A percentile compares a stretch with the other conserved stretches of the same genome.
Evolutionary conservation across 2,113 vertebrate genomes (phyloP).

Genomic region (Orthonyx spaldingii): DNA sequence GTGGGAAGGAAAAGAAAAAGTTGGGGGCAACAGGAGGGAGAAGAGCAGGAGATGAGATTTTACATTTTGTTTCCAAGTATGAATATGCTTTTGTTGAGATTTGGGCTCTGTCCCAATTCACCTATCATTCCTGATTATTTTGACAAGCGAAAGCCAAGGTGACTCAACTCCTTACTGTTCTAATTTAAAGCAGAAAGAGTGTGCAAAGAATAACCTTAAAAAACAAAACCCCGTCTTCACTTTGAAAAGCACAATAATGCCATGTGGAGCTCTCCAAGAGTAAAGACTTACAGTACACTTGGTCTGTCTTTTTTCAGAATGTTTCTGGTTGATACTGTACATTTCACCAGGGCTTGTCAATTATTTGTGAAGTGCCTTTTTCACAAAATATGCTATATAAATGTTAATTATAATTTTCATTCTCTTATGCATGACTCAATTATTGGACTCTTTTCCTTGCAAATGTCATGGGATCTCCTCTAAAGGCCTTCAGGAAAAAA

Average conservation of each 20-base stretch:
- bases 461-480: neutral
- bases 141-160: slow-evolving; percentile 29
- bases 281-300: neutral
- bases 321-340: neutral
- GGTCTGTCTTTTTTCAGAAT: neutral
- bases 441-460: neutral
- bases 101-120: neutral
- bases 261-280: neutral
- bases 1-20: neutral
- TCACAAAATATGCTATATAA: neutral
- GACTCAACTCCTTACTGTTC: slow-evolving; percentile 9
- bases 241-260: neutral
- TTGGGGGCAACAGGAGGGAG: fast-evolving
- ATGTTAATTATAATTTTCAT: neutral
- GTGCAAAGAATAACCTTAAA: neutral
- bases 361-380: neutral
- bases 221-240: neutral
- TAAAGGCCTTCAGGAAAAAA: slow-evolving; percentile 29
- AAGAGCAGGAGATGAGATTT: neutral
- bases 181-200: slow-evolving; percentile 22
- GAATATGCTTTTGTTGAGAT: neutral
- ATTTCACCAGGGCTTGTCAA: neutral
- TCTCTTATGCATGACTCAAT: neutral
- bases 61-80: neutral
- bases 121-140: slow-evolving; percentile 18